These are phyloP conservation scores for Dermochelys coriacea DNA, from an alignment of 2,797 vertebrate genomes.

Conservation along the genomic window DNA sequence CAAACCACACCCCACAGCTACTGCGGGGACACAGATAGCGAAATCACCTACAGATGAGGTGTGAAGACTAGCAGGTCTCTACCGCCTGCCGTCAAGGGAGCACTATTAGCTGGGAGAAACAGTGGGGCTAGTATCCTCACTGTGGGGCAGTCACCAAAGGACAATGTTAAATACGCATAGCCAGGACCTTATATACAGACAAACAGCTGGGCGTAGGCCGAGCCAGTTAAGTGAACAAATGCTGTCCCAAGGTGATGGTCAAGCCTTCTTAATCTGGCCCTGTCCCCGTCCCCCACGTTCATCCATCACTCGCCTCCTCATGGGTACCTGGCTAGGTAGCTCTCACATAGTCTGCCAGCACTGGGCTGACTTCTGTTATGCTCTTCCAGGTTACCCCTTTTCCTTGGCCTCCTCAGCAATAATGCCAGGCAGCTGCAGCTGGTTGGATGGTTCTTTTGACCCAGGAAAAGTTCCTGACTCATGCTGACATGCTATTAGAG, in stretches of 20 bases:
- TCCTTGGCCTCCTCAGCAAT: neutral
- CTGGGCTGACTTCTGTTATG: neutral
- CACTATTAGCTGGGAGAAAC: neutral
- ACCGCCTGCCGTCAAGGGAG: too few relatives aligned
- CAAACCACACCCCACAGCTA: too few relatives aligned
- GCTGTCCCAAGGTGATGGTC: neutral
- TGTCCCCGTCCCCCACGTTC: too few relatives aligned
- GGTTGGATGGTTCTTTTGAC: neutral
- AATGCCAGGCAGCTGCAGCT: neutral
- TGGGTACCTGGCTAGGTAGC: neutral
- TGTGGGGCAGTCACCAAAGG: too few relatives aligned
- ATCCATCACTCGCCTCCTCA: too few relatives aligned
- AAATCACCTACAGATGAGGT: too few relatives aligned
- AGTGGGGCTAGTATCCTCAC: too few relatives aligned
- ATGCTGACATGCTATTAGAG: neutral
- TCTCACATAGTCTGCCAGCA: neutral
- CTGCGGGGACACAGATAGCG: too few relatives aligned
- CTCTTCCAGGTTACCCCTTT: neutral
- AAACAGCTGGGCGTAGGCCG: neutral
- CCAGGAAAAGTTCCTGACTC: neutral
- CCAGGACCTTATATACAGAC: neutral
- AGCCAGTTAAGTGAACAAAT: neutral
- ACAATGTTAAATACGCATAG: neutral
- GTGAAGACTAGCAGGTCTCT: too few relatives aligned
- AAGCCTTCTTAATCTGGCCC: too few relatives aligned